These are phyloP conservation scores for Lindbergichthys nudifrons DNA, from an alignment of 2,797 vertebrate species.

Conservation along the genomic window DNA sequence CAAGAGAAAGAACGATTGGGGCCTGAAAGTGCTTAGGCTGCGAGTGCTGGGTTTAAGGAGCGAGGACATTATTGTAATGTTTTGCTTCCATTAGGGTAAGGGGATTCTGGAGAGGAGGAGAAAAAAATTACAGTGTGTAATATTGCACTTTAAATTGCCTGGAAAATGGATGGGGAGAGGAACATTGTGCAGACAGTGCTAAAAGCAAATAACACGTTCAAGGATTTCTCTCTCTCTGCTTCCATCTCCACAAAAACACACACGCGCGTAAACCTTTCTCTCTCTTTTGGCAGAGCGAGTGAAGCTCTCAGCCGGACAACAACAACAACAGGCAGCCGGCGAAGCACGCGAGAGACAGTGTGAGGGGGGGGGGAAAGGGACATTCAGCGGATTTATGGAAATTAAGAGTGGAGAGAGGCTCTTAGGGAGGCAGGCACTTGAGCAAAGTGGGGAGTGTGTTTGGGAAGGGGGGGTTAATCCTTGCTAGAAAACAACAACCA, in stretches of 20 bases:
- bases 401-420: slow-evolving; percentile 75
- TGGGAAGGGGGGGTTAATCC: slow-evolving; percentile 47
- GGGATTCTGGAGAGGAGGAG: slow-evolving; percentile 79
- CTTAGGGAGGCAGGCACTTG: slow-evolving; percentile 74
- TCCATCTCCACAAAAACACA: slow-evolving; percentile 45
- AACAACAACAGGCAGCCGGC: slow-evolving; percentile 69
- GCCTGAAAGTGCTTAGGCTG: slow-evolving; percentile 86
- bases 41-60: slow-evolving; percentile 85
- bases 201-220: slow-evolving; percentile 88
- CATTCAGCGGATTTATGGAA: slow-evolving; percentile 82
- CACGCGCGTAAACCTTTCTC: slow-evolving; percentile 53
- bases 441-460: slow-evolving; percentile 70
- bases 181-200: slow-evolving; percentile 86
- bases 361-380: slow-evolving; percentile 49
- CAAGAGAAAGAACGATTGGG: slow-evolving; percentile 74
- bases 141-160: slow-evolving; percentile 88
- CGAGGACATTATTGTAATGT: slow-evolving; percentile 88
- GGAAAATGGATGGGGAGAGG: slow-evolving; percentile 87
- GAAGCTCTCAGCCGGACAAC: slow-evolving; percentile 79
- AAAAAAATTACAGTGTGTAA: slow-evolving; percentile 82
- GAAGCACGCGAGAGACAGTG: slow-evolving; percentile 47
- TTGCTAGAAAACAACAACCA: slow-evolving; percentile 53
- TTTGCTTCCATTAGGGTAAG: slow-evolving; percentile 88
- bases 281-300: slow-evolving; percentile 66
- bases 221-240: slow-evolving; percentile 72